A percentile compares a stretch with the other conserved stretches of the same genome.
phyloP scores from a whole-genome alignment of 2,113 vertebrate species.

The Oplegnathus fasciatus region DNA sequence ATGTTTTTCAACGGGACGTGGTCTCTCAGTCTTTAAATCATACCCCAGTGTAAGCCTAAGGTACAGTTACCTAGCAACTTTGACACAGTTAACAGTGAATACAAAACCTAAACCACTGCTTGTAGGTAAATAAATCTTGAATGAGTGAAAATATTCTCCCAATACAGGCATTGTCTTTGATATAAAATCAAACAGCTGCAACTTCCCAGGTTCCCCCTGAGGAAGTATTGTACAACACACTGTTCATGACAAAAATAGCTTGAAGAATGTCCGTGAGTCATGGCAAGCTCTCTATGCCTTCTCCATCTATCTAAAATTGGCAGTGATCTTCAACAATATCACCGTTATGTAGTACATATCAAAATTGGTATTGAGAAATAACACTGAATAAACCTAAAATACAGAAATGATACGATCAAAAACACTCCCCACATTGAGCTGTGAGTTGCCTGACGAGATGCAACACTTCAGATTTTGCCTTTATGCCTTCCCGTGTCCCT shows the following conservation, averaged over 20 bases:
- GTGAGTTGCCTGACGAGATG: neutral
- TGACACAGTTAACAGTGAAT: neutral
- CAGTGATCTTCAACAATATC: neutral
- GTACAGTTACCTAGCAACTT: neutral
- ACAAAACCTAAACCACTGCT: neutral
- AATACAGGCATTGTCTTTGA: slow-evolving; percentile 1
- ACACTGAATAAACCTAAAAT: neutral
- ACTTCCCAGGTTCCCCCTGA: slow-evolving; percentile 1
- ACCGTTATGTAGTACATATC: neutral
- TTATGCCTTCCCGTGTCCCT: neutral
- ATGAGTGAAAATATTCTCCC: neutral
- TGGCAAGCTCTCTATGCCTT: slow-evolving; percentile 2
- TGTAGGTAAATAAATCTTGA: neutral
- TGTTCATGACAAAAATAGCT: slow-evolving; percentile 15
- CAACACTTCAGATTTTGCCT: neutral
- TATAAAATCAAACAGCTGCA: slow-evolving; percentile 8
- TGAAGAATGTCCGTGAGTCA: neutral
- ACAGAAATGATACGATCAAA: neutral
- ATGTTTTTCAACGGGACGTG: neutral
- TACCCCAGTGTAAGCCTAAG: neutral
- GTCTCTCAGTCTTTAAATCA: neutral
- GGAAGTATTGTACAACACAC: slow-evolving; percentile 2
- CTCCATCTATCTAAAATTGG: neutral
- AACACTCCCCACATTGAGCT: neutral
- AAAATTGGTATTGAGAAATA: neutral